Base-by-base conservation (phyloP, 2,797 vertebrate genomes). In the Oryzias sinensis region DNA sequence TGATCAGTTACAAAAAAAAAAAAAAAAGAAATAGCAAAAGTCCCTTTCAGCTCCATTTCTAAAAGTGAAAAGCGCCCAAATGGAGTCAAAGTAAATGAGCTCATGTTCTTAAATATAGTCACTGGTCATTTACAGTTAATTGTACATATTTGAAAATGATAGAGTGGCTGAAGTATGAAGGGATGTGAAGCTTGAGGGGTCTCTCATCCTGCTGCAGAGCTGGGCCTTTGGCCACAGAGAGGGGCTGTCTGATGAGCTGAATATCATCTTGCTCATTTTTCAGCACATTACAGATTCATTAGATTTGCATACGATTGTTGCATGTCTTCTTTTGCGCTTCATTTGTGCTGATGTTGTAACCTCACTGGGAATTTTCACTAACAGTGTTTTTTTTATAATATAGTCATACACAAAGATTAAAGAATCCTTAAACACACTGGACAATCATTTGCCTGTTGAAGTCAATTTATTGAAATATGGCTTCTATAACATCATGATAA, bases 251-350 rank as follows among this genome's bases (percentile, higher is more conserved):
- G 74, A 65, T 72, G 61, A 63, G 49, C 62, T 74, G 57, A 76
- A 60, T 52, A 52, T 69, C 70, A 75, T 76, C 53, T 56, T 33
- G 47, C 68, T 77, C 72, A 86, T 77, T 80, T 44, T 76, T 81
- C 71, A 68, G 18, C 55, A 49, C 78, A 82, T 81, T 78, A 70
- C 65, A 11, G 50, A 82, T 77, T 84, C 70, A 80, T 68, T 54
- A 46, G 55, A 77, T 81, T 82, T 75, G 77, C 76, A 81, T 76
- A 61, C 18, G 20, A 77, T 74, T 73, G 62, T 53, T 53, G 56
- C 52, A 5, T 33, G 56, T 74, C 71, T 80, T 60, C 59, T 61
- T 76, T 79, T 80, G 65, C 67, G 53, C 65, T 65, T 72, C 1
- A 6, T 79, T 77, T 68, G 56, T 52, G 70, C 29, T 65, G 56